These are phyloP conservation scores for Crotalus tigris DNA, from an alignment of 2,113 vertebrate genomes.

Conservation along the genomic window DNA sequence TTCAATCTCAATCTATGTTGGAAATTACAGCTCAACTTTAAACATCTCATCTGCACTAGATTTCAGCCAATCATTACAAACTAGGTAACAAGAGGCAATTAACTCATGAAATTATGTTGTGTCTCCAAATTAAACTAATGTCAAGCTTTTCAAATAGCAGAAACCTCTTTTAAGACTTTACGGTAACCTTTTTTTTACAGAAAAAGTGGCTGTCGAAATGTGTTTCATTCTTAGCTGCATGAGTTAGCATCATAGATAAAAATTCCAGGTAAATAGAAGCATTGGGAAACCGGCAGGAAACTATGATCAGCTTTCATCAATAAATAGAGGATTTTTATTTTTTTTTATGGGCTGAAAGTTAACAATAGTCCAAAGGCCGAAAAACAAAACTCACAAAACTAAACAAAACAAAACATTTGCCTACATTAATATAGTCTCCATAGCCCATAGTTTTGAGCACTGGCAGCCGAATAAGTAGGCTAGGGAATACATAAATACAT, in stretches of 20 bases:
- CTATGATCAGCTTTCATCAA: neutral
- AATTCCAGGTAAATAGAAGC: neutral
- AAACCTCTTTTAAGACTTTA: neutral
- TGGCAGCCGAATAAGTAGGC: slow-evolving; percentile 17
- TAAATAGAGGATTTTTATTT: neutral
- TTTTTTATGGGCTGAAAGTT: neutral
- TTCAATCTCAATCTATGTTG: neutral
- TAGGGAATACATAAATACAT: slow-evolving; percentile 52
- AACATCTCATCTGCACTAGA: neutral
- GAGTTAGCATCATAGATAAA: neutral
- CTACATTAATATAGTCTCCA: neutral
- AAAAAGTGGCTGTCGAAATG: too few relatives aligned
- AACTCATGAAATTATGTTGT: neutral
- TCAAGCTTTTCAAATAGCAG: neutral
- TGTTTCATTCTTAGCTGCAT: neutral
- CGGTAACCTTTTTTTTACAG: neutral
- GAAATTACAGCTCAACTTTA: neutral
- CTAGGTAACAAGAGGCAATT: neutral
- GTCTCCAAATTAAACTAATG: neutral
- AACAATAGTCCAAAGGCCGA: slow-evolving; percentile 2
- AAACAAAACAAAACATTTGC: neutral
- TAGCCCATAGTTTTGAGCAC: slow-evolving; percentile 23
- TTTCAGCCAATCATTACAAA: neutral
- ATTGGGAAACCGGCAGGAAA: neutral
- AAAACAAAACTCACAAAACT: neutral